These are phyloP conservation scores for Colossoma macropomum DNA, from an alignment of 2,113 vertebrate species.

Conservation along the genomic window DNA sequence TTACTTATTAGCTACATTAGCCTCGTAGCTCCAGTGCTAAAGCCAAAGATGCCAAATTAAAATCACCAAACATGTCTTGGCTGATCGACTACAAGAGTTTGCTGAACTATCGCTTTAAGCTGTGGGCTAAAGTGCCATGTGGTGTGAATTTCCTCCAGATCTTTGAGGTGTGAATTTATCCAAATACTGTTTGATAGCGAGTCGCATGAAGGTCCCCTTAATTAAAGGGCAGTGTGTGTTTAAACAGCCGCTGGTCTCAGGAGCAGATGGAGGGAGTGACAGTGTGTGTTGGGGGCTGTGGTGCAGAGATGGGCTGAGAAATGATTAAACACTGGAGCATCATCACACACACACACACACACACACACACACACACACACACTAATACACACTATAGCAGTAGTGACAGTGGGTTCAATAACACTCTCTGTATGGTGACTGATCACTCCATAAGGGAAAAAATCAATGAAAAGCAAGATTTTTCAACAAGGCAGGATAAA, in stretches of 20 bases:
- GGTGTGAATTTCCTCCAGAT: not conserved
- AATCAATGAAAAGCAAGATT: not conserved
- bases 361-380: not conserved
- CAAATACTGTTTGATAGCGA: constrained; percentile 1
- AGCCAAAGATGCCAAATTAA: too few relatives aligned
- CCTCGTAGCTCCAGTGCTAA: too few relatives aligned
- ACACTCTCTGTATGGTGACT: not conserved
- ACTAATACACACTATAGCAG: too few relatives aligned
- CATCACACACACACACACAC: constrained; percentile 18
- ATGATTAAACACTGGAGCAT: constrained; percentile 31
- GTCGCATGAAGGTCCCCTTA: constrained; percentile 26
- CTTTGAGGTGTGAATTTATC: constrained; percentile 20
- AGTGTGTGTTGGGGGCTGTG: constrained; percentile 18
- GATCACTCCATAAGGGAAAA: not conserved
- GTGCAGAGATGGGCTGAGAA: not conserved
- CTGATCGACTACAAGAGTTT: too few relatives aligned
- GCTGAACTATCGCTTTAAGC: not conserved
- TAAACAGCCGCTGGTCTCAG: constrained; percentile 30
- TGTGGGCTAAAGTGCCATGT: too few relatives aligned
- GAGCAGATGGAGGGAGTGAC: constrained; percentile 41
- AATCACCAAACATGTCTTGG: too few relatives aligned
- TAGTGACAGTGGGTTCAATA: not conserved
- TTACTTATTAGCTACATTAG: too few relatives aligned
- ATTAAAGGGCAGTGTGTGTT: constrained; percentile 37
- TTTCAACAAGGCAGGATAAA: constrained; percentile 4